Percentiles rank a stretch among this genome's conserved stretches.
phyloP scores from a whole-genome alignment of 2,113 vertebrate species.

The Egretta garzetta region DNA sequence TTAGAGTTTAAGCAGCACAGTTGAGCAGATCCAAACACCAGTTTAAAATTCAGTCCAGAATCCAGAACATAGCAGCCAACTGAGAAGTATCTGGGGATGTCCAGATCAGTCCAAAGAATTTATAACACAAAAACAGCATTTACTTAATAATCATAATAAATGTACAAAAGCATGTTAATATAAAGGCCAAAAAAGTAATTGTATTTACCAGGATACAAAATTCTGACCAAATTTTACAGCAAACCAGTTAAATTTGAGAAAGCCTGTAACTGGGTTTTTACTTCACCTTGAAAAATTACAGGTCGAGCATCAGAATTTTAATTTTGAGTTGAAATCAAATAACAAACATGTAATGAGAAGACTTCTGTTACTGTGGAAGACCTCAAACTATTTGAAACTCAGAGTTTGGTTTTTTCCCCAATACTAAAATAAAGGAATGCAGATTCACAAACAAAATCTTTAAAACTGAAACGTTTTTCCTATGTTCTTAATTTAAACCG shows the following conservation, averaged over 20 bases:
- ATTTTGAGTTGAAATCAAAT: background rate
- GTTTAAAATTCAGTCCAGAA: slow-evolving; percentile 51
- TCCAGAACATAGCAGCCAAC: slow-evolving; percentile 63
- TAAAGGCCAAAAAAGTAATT: background rate
- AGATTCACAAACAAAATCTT: background rate
- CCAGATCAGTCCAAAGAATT: slow-evolving; percentile 63
- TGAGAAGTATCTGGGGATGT: slow-evolving; percentile 44
- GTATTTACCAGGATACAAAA: background rate
- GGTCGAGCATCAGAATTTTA: background rate
- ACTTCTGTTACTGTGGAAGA: background rate
- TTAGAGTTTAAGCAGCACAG: slow-evolving; percentile 65
- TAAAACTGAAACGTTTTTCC: background rate
- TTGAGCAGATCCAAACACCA: slow-evolving; percentile 59
- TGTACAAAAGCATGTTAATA: slow-evolving; percentile 3
- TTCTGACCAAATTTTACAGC: background rate
- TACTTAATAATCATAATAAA: slow-evolving; percentile 46
- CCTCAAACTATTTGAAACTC: background rate
- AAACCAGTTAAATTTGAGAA: background rate
- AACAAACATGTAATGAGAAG: background rate
- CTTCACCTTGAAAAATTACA: background rate
- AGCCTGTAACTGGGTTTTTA: background rate
- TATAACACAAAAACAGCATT: slow-evolving; percentile 34
- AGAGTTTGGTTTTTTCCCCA: background rate
- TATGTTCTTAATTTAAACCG: background rate
- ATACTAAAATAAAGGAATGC: background rate